phyloP scores from a whole-genome alignment of 2,797 vertebrate genomes.

The Tarsius wallacei region DNA sequence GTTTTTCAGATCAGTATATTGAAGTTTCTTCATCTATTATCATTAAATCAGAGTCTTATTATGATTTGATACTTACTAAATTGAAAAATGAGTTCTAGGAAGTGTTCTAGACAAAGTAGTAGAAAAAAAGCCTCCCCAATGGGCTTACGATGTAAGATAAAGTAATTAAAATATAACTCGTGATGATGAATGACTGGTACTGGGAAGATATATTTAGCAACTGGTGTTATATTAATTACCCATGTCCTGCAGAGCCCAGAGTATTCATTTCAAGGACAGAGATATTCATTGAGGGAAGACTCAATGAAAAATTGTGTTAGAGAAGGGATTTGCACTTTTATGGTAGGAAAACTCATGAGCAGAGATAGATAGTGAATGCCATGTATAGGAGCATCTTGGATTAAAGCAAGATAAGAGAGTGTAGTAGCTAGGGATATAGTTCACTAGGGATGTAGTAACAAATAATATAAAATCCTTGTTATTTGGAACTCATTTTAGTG shows the following conservation, averaged over 20 bases:
- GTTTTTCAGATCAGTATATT: background rate
- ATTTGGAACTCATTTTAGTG: background rate
- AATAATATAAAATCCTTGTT: background rate
- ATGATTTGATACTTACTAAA: slow-evolving; percentile 41
- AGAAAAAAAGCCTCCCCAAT: background rate
- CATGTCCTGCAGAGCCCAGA: background rate
- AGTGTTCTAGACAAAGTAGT: background rate
- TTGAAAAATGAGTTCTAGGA: background rate
- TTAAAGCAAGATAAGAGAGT: background rate
- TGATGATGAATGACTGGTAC: background rate
- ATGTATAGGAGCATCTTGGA: background rate
- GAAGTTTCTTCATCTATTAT: background rate
- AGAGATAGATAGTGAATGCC: background rate
- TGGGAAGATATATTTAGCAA: slow-evolving; percentile 55
- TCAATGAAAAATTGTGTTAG: slow-evolving; percentile 24
- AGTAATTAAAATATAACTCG: slow-evolving; percentile 73
- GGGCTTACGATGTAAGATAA: slow-evolving; percentile 46
- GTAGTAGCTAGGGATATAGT: background rate
- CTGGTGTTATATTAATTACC: slow-evolving; percentile 63
- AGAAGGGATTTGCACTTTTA: slow-evolving; percentile 27
- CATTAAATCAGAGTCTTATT: background rate
- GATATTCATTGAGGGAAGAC: slow-evolving; percentile 48
- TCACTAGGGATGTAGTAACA: background rate
- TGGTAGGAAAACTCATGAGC: slow-evolving; percentile 11
- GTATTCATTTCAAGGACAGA: slow-evolving; percentile 50